A percentile compares a stretch with the other conserved stretches of the same genome.
Conservation (phyloP, 2,888 invertebrate species). For the Drosophila sordidula region DNA sequence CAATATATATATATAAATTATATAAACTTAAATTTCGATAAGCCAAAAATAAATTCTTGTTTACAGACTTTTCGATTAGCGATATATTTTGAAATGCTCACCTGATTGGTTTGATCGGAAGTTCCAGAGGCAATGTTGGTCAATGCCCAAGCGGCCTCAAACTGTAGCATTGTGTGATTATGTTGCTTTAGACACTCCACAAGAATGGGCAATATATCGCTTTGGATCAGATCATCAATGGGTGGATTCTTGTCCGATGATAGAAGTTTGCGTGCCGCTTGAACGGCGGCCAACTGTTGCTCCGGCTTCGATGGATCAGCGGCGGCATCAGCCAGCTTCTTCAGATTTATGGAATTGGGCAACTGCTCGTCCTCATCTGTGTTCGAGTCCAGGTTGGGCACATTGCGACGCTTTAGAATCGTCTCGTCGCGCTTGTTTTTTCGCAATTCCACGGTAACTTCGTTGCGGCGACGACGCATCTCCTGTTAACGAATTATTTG, state of each 20-base stretch:
- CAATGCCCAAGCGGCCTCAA: constrained; percentile 98
- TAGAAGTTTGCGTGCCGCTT: constrained; percentile 96
- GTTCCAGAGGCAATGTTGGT: constrained; percentile 98
- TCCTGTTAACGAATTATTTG: constrained; percentile 87
- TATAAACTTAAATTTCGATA: too few species aligned
- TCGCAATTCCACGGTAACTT: constrained; percentile 97
- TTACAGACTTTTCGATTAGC: too few species aligned
- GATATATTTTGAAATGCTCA: constrained; percentile 27
- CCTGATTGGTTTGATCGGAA: constrained; percentile 94
- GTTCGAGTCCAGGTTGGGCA: constrained; percentile 93
- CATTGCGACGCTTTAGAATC: constrained; percentile 97
- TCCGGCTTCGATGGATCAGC: constrained; percentile 91
- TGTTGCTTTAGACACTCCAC: constrained; percentile 94
- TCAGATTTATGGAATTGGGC: constrained; percentile 89
- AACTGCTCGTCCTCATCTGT: constrained; percentile 92
- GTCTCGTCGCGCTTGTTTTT: constrained; percentile 99
- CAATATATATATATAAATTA: too few species aligned
- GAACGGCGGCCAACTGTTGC: constrained; percentile 95
- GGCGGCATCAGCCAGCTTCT: constrained; percentile 94
- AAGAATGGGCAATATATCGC: constrained; percentile 97
- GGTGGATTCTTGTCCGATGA: constrained; percentile 99
- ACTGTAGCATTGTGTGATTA: constrained; percentile 95
- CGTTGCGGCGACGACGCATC: constrained; percentile 98
- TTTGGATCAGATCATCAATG: constrained; percentile 96
- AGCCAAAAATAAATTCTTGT: too few species aligned